Base-by-base conservation (phyloP, 2,888 invertebrate genomes). In the Brachylomia viminalis region DNA sequence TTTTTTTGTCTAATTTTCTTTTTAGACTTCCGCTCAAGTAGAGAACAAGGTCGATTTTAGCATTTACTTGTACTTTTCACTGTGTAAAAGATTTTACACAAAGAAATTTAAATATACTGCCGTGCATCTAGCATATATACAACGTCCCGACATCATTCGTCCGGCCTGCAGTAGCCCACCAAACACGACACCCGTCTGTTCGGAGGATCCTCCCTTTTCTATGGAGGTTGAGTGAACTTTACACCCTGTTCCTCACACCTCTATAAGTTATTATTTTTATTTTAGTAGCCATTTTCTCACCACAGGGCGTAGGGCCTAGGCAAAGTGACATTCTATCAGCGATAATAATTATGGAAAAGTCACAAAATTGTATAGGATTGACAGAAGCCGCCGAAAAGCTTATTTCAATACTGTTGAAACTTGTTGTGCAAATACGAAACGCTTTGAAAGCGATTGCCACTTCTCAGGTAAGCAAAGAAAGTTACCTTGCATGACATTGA, bases 1-100 rank as follows among this genome's bases (percentile, higher is more conserved):
- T 56, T 72, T 80, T 80, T 38, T 64, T 73, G 56, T 72, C n/a
- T 17, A 27, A 56, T 78, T 56, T 30, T 72, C 42, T 58, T 23
- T 45, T 73, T 58, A 47, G 6, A 62, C 33, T 68, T 33, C 23
- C 70, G 20, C 23, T 77, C 45, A 69, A 61, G 45, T 20, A 49
- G 54, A 23, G 11, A 20, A 7, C 17, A n/a, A 17, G 8, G 8
- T 62, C 11, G 23, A 27, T 0, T 72, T 38, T 23, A 30, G 30
- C 10, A n/a, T n/a, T n/a, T n/a, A n/a, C n/a, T n/a, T n/a, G n/a
- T n/a, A n/a, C n/a, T n/a, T n/a, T n/a, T n/a, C n/a, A n/a, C n/a
- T n/a, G n/a, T n/a, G n/a, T n/a, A n/a, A n/a, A n/a, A n/a, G n/a
- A n/a, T n/a, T n/a, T 23, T n/a, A 49, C 15, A 23, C 1, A 17